Percentiles rank a stretch among this genome's conserved stretches.
Conservation (phyloP, 1,140 invertebrate genomes). For the Globodera ellingtonae region DNA sequence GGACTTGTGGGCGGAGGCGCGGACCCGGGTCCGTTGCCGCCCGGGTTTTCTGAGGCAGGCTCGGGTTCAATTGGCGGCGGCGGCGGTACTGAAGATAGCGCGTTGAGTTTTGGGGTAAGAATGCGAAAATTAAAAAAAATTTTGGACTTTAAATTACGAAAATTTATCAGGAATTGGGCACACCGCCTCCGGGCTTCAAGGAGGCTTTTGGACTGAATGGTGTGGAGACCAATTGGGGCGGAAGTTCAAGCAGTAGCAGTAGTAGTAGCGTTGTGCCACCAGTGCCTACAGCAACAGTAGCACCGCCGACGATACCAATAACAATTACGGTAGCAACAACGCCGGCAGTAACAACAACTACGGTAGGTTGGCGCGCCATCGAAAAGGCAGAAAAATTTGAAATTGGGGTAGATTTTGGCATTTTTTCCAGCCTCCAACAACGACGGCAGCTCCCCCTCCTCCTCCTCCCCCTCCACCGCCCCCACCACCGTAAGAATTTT, state of each 20-base stretch:
- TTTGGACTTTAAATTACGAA: background rate
- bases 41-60: slow-evolving; percentile 27
- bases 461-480: slow-evolving; percentile 15
- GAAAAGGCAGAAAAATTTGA: no score
- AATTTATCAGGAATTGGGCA: slow-evolving; percentile 37
- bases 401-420: background rate
- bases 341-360: slow-evolving; percentile 29
- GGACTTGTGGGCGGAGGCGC: slow-evolving; percentile 15
- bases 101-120: background rate
- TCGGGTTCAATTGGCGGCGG: background rate
- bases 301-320: background rate
- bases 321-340: slow-evolving; percentile 18
- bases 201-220: slow-evolving; percentile 52
- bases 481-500: slow-evolving; percentile 8
- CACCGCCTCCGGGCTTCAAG: slow-evolving; percentile 48
- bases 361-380: background rate
- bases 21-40: slow-evolving; percentile 12
- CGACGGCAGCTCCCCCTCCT: background rate
- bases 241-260: slow-evolving; percentile 12
- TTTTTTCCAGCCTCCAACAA: background rate
- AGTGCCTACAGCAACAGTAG: slow-evolving; percentile 9
- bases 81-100: slow-evolving; percentile 17
- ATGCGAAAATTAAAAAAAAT: slow-evolving; percentile 5
- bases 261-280: slow-evolving; percentile 13
- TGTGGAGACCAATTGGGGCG: slow-evolving; percentile 32